Evolutionary conservation across 2,113 vertebrate species (phyloP), one percentile per base, ranked within the genome.

Genomic region (Apaloderma vittatum): DNA sequence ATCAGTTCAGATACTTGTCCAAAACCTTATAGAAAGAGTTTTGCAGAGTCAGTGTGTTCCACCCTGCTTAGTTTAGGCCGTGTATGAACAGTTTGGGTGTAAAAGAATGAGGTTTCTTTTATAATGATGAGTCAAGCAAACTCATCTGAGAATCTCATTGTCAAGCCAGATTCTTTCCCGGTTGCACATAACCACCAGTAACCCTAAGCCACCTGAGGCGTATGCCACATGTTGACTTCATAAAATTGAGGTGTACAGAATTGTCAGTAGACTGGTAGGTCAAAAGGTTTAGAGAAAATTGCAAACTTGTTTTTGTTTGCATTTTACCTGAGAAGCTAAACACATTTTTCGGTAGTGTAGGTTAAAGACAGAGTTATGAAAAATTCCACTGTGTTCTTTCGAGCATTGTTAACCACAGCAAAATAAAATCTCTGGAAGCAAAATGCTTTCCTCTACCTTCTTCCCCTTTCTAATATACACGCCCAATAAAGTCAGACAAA

Each of bases 241-340:
- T 34, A 88, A 94, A 94, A 92, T 23, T 68, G 65, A 95, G 68
- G 61, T 36, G 29, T 29, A 68, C 12, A 68, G 51, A 46, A 79
- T 61, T 86, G 82, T 83, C 21, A 43, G 16, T 55, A 70, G 43
- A 52, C 48, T 37, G 20, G 12, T 67, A 74, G 24, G 34, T 67
- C 34, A 83, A 74, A 8, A 13, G 62, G 30, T 23, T 71, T 17
- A 37, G 36, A 17, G 14, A 57, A 83, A 84, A 66, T 29, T 3
- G 6, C 8, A 54, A 77, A 86, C 16, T 66, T 77, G 12, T 0
- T 91, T 81, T 89, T 63, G 43, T 62, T 90, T 86, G 66, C 55
- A 66, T 86, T 94, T 93, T 92, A 51, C 34, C 51, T 74, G 22
- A 54, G 79, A 83, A 91, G 24, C 22, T 71, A 77, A 93, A 76